Conservation (phyloP, 53 echinoderm and acorn worm genomes). For the Apostichopus leukothele region DNA sequence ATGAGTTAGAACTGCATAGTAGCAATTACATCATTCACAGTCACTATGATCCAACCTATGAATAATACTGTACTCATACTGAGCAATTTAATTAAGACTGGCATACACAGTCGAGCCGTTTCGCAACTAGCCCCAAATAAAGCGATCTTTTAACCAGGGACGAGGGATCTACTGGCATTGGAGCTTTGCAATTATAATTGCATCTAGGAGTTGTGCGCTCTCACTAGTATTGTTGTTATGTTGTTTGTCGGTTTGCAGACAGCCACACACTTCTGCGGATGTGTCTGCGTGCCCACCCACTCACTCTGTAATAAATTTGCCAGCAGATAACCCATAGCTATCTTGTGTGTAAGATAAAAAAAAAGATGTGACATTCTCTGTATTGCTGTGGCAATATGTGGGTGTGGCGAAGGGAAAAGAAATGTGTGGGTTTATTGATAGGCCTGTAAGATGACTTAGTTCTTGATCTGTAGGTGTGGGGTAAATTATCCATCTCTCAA, state of each 20-base stretch:
- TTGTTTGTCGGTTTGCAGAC: background rate
- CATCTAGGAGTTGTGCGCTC: background rate
- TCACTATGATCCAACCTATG: background rate
- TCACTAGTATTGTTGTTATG: background rate
- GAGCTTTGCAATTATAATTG: slow-evolving; percentile 37
- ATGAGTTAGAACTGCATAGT: background rate
- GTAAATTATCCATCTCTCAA: too few species aligned
- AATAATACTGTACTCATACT: slow-evolving; percentile 17
- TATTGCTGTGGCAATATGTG: background rate
- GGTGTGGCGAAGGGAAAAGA: background rate
- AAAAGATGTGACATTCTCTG: too few species aligned
- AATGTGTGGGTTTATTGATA: background rate
- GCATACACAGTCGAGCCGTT: background rate
- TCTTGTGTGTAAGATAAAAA: too few species aligned
- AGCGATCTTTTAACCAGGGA: slow-evolving; percentile 32
- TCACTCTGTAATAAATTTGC: background rate
- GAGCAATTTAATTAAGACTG: slow-evolving; percentile 28
- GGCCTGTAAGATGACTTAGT: background rate
- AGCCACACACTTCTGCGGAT: background rate
- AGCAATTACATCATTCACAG: background rate
- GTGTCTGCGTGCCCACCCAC: slow-evolving; percentile 4
- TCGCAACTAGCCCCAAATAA: slow-evolving; percentile 15
- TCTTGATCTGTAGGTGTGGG: too few species aligned
- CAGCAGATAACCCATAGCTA: too few species aligned
- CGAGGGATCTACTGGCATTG: background rate